These are phyloP conservation scores for Esox lucius DNA, from an alignment of 2,797 vertebrate genomes.

Conservation along the genomic window DNA sequence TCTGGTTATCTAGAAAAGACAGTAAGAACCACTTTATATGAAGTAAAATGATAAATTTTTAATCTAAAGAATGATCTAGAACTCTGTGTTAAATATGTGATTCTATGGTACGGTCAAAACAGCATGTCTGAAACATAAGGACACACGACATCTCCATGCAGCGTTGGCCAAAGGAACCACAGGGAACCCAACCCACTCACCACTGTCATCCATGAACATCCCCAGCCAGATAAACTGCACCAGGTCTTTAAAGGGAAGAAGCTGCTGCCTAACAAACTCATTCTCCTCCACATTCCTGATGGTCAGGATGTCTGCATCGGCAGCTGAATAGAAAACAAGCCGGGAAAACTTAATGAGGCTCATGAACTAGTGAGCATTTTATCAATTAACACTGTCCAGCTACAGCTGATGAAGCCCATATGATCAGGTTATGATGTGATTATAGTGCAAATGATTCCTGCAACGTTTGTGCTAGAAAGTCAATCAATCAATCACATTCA, in stretches of 20 bases:
- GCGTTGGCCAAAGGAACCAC: not conserved
- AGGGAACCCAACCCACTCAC: slow-evolving; percentile 66
- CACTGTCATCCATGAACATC: slow-evolving; percentile 72
- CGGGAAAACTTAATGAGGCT: not conserved
- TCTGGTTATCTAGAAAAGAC: slow-evolving; percentile 58
- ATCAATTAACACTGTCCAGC: not conserved
- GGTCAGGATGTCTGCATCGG: slow-evolving; percentile 79
- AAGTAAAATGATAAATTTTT: not conserved
- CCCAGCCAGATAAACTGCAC: slow-evolving; percentile 88
- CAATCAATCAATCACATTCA: no score
- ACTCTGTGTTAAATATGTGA: not conserved
- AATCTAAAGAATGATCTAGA: not conserved
- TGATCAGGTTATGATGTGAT: not conserved
- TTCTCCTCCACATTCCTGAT: slow-evolving; percentile 88
- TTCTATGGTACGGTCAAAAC: not conserved
- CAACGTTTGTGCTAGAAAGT: not conserved
- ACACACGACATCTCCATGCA: not conserved
- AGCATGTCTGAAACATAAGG: not conserved
- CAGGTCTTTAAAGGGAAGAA: slow-evolving; percentile 78
- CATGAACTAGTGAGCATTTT: not conserved
- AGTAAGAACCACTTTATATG: slow-evolving; percentile 2
- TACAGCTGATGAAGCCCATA: not conserved
- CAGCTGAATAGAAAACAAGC: slow-evolving; percentile 67
- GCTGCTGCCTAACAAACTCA: slow-evolving; percentile 81
- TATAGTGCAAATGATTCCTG: not conserved